phyloP scores from a whole-genome alignment of 2,888 invertebrate species.

The Lithosia quadra region DNA sequence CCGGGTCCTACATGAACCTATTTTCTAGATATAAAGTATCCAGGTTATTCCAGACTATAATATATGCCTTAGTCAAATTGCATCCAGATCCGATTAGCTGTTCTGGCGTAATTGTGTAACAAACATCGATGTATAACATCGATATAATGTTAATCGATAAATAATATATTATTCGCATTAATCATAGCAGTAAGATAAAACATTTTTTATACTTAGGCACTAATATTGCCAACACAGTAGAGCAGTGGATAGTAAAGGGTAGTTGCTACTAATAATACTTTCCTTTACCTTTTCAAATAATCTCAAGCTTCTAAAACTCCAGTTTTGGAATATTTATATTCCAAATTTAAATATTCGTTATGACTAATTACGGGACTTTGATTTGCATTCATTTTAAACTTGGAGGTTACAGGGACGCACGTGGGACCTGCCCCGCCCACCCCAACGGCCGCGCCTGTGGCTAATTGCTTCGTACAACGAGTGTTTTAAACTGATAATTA shows the following conservation, averaged over 20 bases:
- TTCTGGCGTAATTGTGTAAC: background rate
- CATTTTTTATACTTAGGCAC: too few species aligned
- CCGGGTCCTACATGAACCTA: background rate
- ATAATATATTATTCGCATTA: too few species aligned
- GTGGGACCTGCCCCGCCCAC: constrained; percentile 21
- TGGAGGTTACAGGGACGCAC: constrained; percentile 36
- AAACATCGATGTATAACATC: background rate
- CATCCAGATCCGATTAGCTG: background rate
- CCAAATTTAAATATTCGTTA: background rate
- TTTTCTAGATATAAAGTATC: background rate
- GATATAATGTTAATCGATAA: too few species aligned
- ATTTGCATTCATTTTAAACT: constrained; percentile 20
- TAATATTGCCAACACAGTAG: too few species aligned
- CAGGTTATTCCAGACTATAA: background rate
- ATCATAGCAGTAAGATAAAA: too few species aligned
- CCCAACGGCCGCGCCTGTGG: constrained; percentile 55
- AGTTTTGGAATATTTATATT: background rate
- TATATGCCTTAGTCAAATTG: too few species aligned
- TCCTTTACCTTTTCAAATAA: background rate
- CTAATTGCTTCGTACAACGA: constrained; percentile 56
- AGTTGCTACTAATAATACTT: background rate
- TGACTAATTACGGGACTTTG: constrained; percentile 12
- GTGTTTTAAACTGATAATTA: constrained; percentile 59
- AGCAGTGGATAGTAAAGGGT: too few species aligned
- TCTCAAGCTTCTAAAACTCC: background rate